These are phyloP conservation scores for Callocephalon fimbriatum DNA, from an alignment of 2,113 vertebrate genomes.

Conservation along the genomic window DNA sequence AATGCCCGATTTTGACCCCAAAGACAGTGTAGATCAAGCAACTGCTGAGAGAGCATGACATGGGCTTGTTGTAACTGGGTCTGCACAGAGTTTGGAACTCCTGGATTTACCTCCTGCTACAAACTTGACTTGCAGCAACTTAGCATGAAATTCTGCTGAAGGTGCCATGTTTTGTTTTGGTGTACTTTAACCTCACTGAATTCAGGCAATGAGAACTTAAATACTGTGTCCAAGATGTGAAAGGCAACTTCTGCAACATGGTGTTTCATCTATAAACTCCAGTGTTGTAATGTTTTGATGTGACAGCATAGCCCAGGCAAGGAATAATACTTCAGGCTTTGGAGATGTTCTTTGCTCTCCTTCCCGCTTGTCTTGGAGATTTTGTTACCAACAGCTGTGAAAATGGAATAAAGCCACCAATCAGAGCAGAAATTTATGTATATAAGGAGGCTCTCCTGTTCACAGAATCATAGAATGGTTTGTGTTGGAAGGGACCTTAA, in stretches of 20 bases:
- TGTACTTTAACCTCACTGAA: background rate
- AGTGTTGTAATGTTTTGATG: background rate
- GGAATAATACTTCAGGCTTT: background rate
- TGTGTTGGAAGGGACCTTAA: background rate
- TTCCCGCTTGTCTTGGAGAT: background rate
- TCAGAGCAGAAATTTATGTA: background rate
- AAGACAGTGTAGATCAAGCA: background rate
- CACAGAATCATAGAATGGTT: background rate
- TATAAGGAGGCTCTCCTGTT: background rate
- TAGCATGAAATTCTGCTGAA: background rate
- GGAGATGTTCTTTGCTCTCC: background rate
- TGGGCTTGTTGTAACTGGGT: rapidly evolving
- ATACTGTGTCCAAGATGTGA: background rate
- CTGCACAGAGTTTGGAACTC: rapidly evolving
- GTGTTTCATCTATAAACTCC: background rate
- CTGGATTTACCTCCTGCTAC: background rate
- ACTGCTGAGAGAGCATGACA: rapidly evolving
- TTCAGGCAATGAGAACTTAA: background rate
- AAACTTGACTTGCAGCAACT: background rate
- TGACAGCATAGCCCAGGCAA: background rate
- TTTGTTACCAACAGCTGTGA: background rate
- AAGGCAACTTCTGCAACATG: background rate
- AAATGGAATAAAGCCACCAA: background rate
- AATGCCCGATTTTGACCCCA: background rate
- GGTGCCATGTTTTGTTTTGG: background rate